These are phyloP conservation scores for Nesidiocoris tenuis DNA, from an alignment of 2,888 invertebrate genomes.

Conservation along the genomic window DNA sequence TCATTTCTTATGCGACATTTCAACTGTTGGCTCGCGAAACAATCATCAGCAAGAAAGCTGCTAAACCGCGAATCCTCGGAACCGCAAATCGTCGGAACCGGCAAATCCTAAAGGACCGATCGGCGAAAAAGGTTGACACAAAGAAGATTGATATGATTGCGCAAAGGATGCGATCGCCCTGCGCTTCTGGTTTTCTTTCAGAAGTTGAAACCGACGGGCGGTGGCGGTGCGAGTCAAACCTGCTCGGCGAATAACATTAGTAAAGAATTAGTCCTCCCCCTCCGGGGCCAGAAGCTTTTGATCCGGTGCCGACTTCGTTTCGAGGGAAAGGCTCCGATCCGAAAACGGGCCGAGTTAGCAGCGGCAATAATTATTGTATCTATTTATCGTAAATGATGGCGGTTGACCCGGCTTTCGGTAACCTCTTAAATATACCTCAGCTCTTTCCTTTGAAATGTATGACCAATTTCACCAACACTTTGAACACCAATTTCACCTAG, in stretches of 20 bases:
- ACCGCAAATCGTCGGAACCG: neutral
- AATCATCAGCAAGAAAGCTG: too few relatives aligned
- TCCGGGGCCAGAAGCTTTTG: neutral
- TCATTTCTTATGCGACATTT: too few relatives aligned
- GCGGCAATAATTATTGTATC: too few relatives aligned
- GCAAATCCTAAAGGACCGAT: neutral
- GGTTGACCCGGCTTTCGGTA: too few relatives aligned
- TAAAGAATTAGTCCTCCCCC: slow-evolving; percentile 32
- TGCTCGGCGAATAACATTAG: slow-evolving; percentile 27
- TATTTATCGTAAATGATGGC: too few relatives aligned
- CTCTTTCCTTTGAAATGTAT: too few relatives aligned
- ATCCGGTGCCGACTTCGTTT: neutral
- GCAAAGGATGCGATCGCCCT: neutral
- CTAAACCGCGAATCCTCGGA: too few relatives aligned
- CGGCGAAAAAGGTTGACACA: neutral
- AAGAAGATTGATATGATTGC: neutral
- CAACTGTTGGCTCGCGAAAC: too few relatives aligned
- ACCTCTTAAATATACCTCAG: too few relatives aligned
- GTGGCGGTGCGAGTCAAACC: neutral
- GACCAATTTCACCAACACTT: too few relatives aligned
- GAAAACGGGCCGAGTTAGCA: too few relatives aligned
- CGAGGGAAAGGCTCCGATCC: neutral
- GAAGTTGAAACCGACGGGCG: neutral
- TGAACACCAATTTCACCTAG: too few relatives aligned
- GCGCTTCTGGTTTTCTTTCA: neutral